Evolutionary conservation across 2,888 invertebrate species (phyloP).

Genomic region (Leptopilina syphax): DNA sequence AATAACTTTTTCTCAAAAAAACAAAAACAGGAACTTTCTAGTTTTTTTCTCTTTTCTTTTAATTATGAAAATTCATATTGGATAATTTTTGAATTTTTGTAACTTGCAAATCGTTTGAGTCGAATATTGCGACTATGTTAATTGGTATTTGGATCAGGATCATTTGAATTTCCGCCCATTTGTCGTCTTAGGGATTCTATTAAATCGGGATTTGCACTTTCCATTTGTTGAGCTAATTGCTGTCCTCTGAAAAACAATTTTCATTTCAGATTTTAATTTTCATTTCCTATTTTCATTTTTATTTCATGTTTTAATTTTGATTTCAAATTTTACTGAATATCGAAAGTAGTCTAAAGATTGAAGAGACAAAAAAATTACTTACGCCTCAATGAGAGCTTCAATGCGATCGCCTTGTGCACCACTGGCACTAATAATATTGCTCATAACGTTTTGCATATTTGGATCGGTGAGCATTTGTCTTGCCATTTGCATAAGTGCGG

Average conservation of each 20-base stretch:
- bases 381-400: slow-evolving; percentile 79
- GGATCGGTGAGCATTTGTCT: slow-evolving; percentile 91
- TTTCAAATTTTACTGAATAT: background rate
- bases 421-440: slow-evolving; percentile 79
- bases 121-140: slow-evolving; percentile 53
- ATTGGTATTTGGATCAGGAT: slow-evolving; percentile 70
- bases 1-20: background rate
- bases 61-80: slow-evolving; percentile 14
- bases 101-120: background rate
- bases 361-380: slow-evolving; percentile 63
- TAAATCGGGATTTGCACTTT: slow-evolving; percentile 88
- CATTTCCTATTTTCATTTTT: too few species aligned
- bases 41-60: background rate
- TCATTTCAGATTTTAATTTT: too few species aligned
- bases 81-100: background rate
- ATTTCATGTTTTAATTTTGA: background rate
- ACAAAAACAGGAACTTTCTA: slow-evolving; percentile 1
- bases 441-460: slow-evolving; percentile 87
- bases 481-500: slow-evolving; percentile 90
- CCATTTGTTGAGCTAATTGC: slow-evolving; percentile 89
- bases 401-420: slow-evolving; percentile 71
- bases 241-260: slow-evolving; percentile 82
- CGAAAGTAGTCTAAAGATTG: background rate
- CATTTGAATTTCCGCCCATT: slow-evolving; percentile 75
- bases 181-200: slow-evolving; percentile 86